phyloP scores from a whole-genome alignment of 2,797 vertebrate genomes.

The Squalus acanthias region DNA sequence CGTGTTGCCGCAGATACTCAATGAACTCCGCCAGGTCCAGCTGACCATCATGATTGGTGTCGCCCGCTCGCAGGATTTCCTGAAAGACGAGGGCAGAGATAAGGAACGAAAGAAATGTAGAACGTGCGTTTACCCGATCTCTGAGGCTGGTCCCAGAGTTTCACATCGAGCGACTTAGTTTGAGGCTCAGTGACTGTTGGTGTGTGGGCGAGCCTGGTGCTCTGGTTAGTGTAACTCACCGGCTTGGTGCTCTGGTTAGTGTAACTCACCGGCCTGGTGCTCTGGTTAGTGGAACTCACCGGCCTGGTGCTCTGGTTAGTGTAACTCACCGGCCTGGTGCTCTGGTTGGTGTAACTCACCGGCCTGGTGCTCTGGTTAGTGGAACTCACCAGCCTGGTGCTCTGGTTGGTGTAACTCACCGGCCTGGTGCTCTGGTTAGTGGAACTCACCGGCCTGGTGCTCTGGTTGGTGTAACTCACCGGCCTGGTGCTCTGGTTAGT shows the following conservation, averaged over 20 bases:
- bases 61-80: slow-evolving; percentile 64
- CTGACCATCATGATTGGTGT: slow-evolving; percentile 62
- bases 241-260: too few species aligned
- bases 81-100: slow-evolving; percentile 44
- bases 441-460: neutral
- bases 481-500: neutral
- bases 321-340: too few species aligned
- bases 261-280: too few species aligned
- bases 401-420: neutral
- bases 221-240: too few species aligned
- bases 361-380: neutral
- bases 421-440: neutral
- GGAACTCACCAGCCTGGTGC: neutral
- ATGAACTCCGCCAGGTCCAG: slow-evolving; percentile 75
- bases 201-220: neutral
- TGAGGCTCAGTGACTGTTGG: neutral
- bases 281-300: too few species aligned
- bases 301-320: too few species aligned
- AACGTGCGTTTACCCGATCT: neutral
- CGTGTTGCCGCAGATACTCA: slow-evolving; percentile 66
- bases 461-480: neutral
- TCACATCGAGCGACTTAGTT: neutral
- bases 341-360: neutral
- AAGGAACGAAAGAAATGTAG: neutral
- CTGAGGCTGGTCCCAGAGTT: neutral